Evolutionary conservation across 2,797 vertebrate genomes (phyloP).

Genomic region (Tangara arthus): DNA sequence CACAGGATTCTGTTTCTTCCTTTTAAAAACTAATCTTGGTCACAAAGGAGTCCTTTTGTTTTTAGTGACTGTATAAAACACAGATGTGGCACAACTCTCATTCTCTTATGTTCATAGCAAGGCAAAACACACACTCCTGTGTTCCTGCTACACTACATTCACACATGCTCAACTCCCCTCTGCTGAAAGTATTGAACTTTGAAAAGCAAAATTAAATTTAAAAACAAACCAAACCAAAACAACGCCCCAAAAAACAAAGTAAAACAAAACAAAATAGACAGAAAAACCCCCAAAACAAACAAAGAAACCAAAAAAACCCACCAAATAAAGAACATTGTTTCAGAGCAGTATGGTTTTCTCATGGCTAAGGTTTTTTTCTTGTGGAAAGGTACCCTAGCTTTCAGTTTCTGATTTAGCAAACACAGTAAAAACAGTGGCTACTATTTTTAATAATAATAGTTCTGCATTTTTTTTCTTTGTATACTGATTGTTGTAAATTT

Average conservation of each 20-base stretch:
- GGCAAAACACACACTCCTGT: background rate
- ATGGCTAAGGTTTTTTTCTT: background rate
- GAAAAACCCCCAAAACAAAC: rapidly evolving
- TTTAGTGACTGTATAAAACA: background rate
- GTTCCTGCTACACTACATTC: background rate
- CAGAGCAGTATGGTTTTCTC: background rate
- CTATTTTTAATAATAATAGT: background rate
- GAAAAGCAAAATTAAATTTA: background rate
- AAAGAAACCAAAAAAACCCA: background rate
- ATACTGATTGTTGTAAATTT: background rate
- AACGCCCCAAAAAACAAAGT: rapidly evolving
- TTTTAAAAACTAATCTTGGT: background rate
- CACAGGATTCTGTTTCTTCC: background rate
- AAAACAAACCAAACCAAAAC: background rate
- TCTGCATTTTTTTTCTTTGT: background rate
- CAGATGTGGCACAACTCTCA: background rate
- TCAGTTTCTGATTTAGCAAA: background rate
- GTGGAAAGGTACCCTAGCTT: background rate
- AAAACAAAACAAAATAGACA: background rate
- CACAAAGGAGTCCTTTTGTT: background rate
- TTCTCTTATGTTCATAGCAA: background rate
- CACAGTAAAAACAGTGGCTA: background rate
- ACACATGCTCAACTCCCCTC: rapidly evolving
- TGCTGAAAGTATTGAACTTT: background rate
- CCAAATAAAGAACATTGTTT: background rate